Percentiles rank a stretch among this genome's conserved stretches.
Evolutionary conservation across 2,888 invertebrate species (phyloP).

Genomic region (Parnassius mnemosyne): DNA sequence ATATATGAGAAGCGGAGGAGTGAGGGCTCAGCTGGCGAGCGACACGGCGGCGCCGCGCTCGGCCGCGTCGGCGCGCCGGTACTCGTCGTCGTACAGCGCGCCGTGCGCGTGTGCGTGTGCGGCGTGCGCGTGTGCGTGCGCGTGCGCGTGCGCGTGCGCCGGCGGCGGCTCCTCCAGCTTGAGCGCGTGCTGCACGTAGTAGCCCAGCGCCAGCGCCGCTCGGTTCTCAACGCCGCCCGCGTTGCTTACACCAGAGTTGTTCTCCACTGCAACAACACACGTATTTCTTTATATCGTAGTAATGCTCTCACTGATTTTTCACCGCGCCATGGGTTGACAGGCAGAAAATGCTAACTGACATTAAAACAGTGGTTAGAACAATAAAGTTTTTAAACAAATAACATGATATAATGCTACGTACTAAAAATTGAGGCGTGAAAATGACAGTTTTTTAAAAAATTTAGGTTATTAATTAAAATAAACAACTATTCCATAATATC

Average conservation of each 20-base stretch:
- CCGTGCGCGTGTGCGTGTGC: slow-evolving; percentile 42
- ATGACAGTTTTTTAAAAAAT: too few species aligned
- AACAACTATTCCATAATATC: too few species aligned
- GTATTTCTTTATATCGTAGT: not conserved
- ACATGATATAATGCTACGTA: too few species aligned
- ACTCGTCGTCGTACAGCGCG: slow-evolving; percentile 50
- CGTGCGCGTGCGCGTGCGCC: slow-evolving; percentile 42
- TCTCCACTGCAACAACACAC: slow-evolving; percentile 32
- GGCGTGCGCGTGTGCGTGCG: slow-evolving; percentile 27
- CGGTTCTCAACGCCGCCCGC: slow-evolving; percentile 40
- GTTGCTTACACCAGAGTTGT: slow-evolving; percentile 29
- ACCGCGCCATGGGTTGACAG: too few species aligned
- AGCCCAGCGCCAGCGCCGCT: slow-evolving; percentile 52
- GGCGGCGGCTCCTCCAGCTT: slow-evolving; percentile 66
- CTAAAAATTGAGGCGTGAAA: too few species aligned
- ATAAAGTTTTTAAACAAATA: too few species aligned
- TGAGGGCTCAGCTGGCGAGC: slow-evolving; percentile 62
- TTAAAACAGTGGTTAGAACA: too few species aligned
- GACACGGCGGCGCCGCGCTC: slow-evolving; percentile 79
- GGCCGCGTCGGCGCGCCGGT: slow-evolving; percentile 52
- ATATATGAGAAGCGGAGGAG: slow-evolving; percentile 47
- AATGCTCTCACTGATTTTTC: too few species aligned
- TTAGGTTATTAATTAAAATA: too few species aligned
- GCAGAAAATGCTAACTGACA: too few species aligned
- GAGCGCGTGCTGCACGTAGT: slow-evolving; percentile 53